Conservation (phyloP, 2,888 invertebrate genomes). For the Augochlorella aurata region DNA sequence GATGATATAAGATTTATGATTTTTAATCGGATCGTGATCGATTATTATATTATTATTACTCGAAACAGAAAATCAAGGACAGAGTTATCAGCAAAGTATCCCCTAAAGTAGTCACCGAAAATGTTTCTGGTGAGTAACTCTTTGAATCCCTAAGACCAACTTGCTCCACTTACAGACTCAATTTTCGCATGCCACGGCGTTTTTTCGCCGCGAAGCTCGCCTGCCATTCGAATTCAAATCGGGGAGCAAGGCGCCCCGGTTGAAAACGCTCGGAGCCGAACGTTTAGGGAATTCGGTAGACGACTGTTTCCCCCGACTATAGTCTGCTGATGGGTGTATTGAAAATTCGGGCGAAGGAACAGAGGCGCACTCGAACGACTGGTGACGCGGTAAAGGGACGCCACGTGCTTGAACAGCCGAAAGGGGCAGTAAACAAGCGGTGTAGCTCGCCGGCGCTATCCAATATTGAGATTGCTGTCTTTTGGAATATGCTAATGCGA, state of each 20-base stretch:
- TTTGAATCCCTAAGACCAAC: not conserved
- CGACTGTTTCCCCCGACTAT: constrained; percentile 29
- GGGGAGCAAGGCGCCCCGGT: not conserved
- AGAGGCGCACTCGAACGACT: constrained; percentile 66
- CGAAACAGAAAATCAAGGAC: too few species aligned
- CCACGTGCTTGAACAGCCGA: constrained; percentile 68
- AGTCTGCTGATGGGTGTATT: constrained; percentile 51
- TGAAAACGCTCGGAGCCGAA: not conserved
- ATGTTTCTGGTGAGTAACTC: not conserved
- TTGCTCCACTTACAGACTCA: not conserved
- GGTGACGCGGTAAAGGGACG: constrained; percentile 56
- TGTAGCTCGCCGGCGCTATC: constrained; percentile 77
- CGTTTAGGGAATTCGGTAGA: constrained; percentile 24
- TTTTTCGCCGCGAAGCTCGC: not conserved
- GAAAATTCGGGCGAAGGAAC: constrained; percentile 68
- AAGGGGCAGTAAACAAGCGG: constrained; percentile 80
- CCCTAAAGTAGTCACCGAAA: not conserved
- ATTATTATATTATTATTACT: too few species aligned
- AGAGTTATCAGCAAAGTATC: not conserved
- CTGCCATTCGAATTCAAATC: not conserved
- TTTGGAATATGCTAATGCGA: constrained; percentile 82
- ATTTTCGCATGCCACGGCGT: not conserved
- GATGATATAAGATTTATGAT: too few species aligned
- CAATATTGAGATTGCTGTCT: constrained; percentile 82
- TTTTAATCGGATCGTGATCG: too few species aligned